Evolutionary conservation across 2,888 invertebrate genomes (phyloP), one percentile per base, ranked within the genome.

Genomic region (Colletes collaris): DNA sequence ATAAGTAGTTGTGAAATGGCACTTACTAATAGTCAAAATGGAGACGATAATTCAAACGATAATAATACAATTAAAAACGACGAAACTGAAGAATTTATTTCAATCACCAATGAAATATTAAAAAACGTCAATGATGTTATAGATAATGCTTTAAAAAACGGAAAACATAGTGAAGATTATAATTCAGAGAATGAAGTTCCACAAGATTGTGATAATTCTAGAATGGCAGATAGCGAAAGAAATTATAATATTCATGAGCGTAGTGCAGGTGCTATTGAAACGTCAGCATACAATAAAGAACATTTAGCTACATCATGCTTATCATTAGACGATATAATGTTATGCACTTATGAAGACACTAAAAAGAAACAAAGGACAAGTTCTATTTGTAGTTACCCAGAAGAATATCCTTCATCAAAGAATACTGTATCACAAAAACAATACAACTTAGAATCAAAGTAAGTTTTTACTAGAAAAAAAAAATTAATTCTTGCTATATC

Each of bases 1-100:
- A 89, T 93, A 77, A 93, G 93, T 68, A 93, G 93, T 73, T 93
- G 93, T 55, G 93, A 93, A 91, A 93, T 93, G 92, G 93, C 93
- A 60, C 82, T 93, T 19, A 90, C 90, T 55, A 86, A 86, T 68
- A 92, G 92, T 71, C 92, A 92, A 67, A 86, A 89, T 49, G 90
- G 85, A 3, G 91, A 90, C 10, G 92, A 92, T 4, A 89, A 87
- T 83, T 87, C 85, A 3, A 90, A 88, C 58, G 89, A 87, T 11
- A 89, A 87, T 64, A 78, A 83, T 44, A 72, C 77, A 44, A 73
- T 74, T 5, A 89, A 80, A 37, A 83, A 76, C 40, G 83, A 77
- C 27, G 85, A 83, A 56, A 78, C 50, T 16, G 76, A 76, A 4
- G 84, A 79, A 46, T 71, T 59, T 37, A 53, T 76, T 5, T 73